Evolutionary conservation across 2,888 invertebrate genomes (phyloP).

Genomic region (Sacculina carcini): DNA sequence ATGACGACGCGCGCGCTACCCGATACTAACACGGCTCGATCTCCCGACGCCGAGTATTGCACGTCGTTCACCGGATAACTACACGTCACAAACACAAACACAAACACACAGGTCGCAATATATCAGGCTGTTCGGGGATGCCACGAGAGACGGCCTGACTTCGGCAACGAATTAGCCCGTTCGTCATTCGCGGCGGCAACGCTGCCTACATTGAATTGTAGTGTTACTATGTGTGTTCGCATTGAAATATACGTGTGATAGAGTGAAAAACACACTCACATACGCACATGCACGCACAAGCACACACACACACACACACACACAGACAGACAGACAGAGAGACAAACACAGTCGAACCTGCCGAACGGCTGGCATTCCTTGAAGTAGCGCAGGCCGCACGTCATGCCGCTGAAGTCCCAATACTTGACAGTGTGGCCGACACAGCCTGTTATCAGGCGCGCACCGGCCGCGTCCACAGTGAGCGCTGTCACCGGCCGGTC

Average conservation of each 20-base stretch:
- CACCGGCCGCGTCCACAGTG: constrained; percentile 78
- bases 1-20: constrained; percentile 72
- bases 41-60: constrained; percentile 81
- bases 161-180: too few relatives aligned
- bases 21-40: constrained; percentile 68
- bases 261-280: too few relatives aligned
- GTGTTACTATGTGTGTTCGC: too few relatives aligned
- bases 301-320: too few relatives aligned
- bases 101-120: too few relatives aligned
- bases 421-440: constrained; percentile 87
- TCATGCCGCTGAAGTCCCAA: constrained; percentile 99
- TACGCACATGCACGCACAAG: too few relatives aligned
- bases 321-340: too few relatives aligned
- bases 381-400: constrained; percentile 66
- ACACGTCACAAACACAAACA: constrained; percentile 15
- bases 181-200: too few relatives aligned
- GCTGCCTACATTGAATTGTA: too few relatives aligned
- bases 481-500: constrained; percentile 65
- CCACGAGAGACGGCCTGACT: too few relatives aligned
- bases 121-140: neutral
- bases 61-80: constrained; percentile 63
- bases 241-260: too few relatives aligned
- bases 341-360: too few relatives aligned
- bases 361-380: constrained; percentile 82
- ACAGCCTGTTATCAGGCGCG: constrained; percentile 65